Conservation (phyloP, 2,113 vertebrate genomes). For the Pongo pygmaeus region DNA sequence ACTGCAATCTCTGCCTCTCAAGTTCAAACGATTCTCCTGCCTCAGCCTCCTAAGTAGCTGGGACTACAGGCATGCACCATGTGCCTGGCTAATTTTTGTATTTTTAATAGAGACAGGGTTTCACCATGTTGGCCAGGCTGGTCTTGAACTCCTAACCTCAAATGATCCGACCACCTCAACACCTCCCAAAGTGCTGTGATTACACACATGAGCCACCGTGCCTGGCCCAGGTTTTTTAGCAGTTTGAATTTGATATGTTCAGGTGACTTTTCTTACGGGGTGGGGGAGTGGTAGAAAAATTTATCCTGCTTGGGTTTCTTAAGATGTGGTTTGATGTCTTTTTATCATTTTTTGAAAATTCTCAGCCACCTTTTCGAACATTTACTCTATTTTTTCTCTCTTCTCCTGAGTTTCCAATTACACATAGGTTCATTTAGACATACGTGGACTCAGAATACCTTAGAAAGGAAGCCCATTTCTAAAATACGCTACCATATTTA, state of each 20-base stretch:
- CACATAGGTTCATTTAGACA: not conserved
- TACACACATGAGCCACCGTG: no score
- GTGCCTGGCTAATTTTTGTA: no score
- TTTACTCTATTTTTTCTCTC: not conserved
- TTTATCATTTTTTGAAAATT: not conserved
- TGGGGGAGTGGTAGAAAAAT: not conserved
- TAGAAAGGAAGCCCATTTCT: not conserved
- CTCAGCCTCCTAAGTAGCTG: no score
- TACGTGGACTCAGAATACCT: not conserved
- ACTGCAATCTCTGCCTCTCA: no score
- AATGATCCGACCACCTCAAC: no score
- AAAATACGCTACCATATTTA: not conserved
- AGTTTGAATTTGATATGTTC: not conserved
- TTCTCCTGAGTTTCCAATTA: not conserved
- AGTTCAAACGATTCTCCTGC: no score
- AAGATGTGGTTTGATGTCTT: not conserved
- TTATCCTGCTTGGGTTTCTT: not conserved
- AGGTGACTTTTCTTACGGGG: rapidly evolving
- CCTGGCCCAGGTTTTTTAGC: not conserved
- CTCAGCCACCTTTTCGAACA: not conserved
- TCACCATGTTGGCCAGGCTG: no score
- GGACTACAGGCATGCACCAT: no score
- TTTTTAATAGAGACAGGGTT: no score
- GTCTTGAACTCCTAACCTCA: no score
- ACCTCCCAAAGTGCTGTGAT: no score